Conservation (phyloP, 2,888 invertebrate species). For the Leptopilina syphax region DNA sequence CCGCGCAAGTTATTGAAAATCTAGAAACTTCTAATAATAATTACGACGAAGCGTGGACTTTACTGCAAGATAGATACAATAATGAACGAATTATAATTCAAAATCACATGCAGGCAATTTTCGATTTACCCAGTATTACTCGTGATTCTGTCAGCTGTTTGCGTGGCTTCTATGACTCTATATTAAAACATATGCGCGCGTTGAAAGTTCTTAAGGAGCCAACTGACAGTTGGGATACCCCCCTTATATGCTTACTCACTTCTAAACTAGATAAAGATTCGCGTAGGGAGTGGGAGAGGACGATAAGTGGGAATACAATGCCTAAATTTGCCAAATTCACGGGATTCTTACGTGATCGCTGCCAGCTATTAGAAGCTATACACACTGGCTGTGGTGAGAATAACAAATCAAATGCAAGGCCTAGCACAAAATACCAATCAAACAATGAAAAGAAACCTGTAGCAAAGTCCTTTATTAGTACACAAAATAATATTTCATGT, state of each 20-base stretch:
- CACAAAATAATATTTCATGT: not conserved
- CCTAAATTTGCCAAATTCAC: not conserved
- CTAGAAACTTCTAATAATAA: too few species aligned
- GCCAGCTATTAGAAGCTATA: not conserved
- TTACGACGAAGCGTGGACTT: too few species aligned
- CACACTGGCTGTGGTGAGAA: not conserved
- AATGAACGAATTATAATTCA: too few species aligned
- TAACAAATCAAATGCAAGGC: not conserved
- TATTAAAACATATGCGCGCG: constrained; percentile 41
- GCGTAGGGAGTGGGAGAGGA: not conserved
- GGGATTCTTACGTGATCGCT: not conserved
- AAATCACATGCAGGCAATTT: too few species aligned
- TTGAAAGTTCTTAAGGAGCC: constrained; percentile 40
- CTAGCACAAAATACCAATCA: not conserved
- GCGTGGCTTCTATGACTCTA: constrained; percentile 35
- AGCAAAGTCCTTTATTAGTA: not conserved
- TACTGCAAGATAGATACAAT: too few species aligned
- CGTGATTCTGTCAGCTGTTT: not conserved
- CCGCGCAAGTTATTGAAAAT: too few species aligned
- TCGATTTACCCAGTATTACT: too few species aligned
- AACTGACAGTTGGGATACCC: constrained; percentile 37
- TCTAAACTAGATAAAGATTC: not conserved
- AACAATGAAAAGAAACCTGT: not conserved
- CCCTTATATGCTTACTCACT: not conserved
- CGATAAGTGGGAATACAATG: not conserved